Conservation (phyloP, 2,888 invertebrate genomes). For the Empis stercorea region DNA sequence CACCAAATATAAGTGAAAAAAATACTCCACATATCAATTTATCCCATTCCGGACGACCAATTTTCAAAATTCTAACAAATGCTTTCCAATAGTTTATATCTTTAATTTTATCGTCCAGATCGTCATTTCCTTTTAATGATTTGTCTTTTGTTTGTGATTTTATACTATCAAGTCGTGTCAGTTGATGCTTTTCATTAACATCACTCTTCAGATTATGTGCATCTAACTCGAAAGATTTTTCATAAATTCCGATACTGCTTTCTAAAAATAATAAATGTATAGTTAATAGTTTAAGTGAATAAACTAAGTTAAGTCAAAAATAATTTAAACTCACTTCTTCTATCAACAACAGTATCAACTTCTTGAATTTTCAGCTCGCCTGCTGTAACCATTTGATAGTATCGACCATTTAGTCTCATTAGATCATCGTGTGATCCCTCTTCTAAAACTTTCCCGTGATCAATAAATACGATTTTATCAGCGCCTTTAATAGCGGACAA, state of each 20-base stretch:
- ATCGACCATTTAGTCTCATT: conserved; percentile 46
- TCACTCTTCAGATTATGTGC: conserved; percentile 25
- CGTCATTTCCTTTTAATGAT: neutral
- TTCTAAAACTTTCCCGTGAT: conserved; percentile 56
- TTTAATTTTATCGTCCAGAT: conserved; percentile 1
- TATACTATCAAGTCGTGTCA: neutral
- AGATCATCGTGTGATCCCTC: conserved; percentile 59
- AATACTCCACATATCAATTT: conserved; percentile 47
- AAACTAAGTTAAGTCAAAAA: too few relatives aligned
- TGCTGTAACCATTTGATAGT: conserved; percentile 48
- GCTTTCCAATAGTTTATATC: conserved; percentile 17
- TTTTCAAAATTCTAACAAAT: conserved; percentile 43
- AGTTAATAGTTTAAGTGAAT: too few relatives aligned
- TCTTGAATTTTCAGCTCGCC: conserved; percentile 19
- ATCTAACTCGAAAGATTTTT: conserved; percentile 32
- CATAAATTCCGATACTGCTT: conserved; percentile 26
- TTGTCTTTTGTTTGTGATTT: neutral
- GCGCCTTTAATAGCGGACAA: conserved; percentile 58
- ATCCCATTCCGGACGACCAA: conserved; percentile 48
- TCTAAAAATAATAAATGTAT: too few relatives aligned
- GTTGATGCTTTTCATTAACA: neutral
- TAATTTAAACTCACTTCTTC: conserved; percentile 7
- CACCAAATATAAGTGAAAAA: conserved; percentile 52
- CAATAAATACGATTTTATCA: conserved; percentile 52
- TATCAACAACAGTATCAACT: conserved; percentile 7